These are phyloP conservation scores for Saturnia japonica DNA, from an alignment of 2,888 invertebrate genomes.

Conservation along the genomic window DNA sequence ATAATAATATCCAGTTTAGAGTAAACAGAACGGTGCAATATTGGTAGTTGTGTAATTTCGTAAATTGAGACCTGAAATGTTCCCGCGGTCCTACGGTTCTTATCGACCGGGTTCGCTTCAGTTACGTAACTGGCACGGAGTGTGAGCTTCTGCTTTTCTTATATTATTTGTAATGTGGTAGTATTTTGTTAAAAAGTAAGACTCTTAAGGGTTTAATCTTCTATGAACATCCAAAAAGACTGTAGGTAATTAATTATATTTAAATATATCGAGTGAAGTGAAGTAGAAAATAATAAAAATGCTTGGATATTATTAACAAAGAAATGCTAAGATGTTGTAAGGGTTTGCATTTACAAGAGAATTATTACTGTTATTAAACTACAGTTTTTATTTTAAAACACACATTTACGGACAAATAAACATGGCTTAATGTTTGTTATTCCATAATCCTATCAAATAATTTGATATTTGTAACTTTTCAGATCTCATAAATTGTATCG, in stretches of 20 bases:
- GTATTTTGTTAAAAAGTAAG: neutral
- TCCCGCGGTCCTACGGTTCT: conserved; percentile 24
- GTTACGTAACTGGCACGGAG: conserved; percentile 37
- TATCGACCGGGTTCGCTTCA: conserved; percentile 35
- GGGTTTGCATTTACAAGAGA: neutral
- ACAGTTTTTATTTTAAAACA: too few species aligned
- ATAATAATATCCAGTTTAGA: conserved; percentile 11
- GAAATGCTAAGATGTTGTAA: neutral
- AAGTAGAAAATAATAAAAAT: neutral
- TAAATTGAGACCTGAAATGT: conserved; percentile 31
- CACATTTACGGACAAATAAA: too few species aligned
- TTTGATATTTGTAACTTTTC: neutral
- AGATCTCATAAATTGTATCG: neutral
- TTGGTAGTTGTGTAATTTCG: conserved; percentile 24
- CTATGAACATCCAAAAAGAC: neutral
- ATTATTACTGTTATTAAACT: too few species aligned
- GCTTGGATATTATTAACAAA: neutral
- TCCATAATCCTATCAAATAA: too few species aligned
- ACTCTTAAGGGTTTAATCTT: neutral
- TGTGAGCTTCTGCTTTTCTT: conserved; percentile 28
- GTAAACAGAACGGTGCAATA: neutral
- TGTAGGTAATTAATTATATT: neutral
- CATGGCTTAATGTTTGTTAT: too few species aligned
- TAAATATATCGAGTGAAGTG: neutral
- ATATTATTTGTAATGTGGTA: neutral